These are phyloP conservation scores for human DNA, from an alignment of 2,113 vertebrate species.

Conservation along the genomic window DNA sequence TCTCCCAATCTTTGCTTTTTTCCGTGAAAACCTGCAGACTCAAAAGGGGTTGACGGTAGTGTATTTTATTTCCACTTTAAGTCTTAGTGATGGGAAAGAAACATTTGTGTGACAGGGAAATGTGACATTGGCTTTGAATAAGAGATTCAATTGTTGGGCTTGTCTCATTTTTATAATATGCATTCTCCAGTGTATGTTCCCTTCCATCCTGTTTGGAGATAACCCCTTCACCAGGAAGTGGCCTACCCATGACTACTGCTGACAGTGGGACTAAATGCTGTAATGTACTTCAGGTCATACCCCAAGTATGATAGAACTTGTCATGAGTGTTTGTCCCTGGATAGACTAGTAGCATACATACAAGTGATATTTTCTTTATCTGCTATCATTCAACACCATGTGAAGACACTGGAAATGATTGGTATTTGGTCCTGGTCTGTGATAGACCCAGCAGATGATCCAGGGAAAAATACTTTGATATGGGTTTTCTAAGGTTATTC, in stretches of 20 bases:
- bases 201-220: neutral
- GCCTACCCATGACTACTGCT: neutral
- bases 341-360: neutral
- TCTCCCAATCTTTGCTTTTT: neutral
- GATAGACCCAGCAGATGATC: neutral
- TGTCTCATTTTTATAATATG: neutral
- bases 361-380: neutral
- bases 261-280: neutral
- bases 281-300: neutral
- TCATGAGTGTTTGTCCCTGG: neutral
- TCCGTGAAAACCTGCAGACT: neutral
- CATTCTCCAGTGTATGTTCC: neutral
- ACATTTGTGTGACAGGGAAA: neutral
- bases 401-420: neutral
- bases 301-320: neutral
- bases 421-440: neutral
- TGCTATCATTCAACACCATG: neutral
- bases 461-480: neutral
- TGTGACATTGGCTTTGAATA: neutral
- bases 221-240: neutral
- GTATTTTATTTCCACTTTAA: neutral
- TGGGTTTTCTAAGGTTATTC: neutral
- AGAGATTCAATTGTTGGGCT: neutral
- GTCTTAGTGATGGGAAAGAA: neutral
- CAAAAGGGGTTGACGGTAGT: neutral